Evolutionary conservation across 2,888 invertebrate genomes (phyloP), one percentile per base, ranked within the genome.

Genomic region (Clostera curtula): DNA sequence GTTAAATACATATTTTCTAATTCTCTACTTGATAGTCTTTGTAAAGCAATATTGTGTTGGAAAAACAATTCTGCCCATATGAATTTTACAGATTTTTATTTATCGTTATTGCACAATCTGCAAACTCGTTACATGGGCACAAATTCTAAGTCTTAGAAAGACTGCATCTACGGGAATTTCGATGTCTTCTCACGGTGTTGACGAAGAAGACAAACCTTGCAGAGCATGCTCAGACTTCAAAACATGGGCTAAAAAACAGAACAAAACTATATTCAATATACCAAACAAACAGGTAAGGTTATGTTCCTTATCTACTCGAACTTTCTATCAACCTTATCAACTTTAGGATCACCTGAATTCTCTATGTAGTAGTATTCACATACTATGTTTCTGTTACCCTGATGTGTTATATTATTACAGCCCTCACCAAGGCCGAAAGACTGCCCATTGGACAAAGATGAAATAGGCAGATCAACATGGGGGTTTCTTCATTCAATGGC

Each of bases 401-500:
- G n/a, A n/a, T n/a, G n/a, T n/a, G n/a, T 12, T 1, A 17, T 3
- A 9, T 25, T 2, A 9, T 29, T 22, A 9, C 15, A 49, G 49
- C 23, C 42, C 20, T 34, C 45, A 21, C 40, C 40, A 27, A 40
- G 48, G 32, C 43, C 51, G 13, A 60, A 56, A 7, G 89, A 92
- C 48, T 94, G 94, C 61, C 94, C 94, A 0, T 57, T 93, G 30
- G 93, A 93, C 56, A 93, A 89, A 58, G 89, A 91, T 36, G 89
- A 90, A 38, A 68, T 94, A 20, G 94, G 94, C 12, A 86, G 87
- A 3, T 87, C 89, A 25, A 93, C 98, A 2, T 99, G 99, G 99
- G 90, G 93, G 4, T 89, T 98, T 46, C 85, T 99, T 2, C 99
- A 99, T 64, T 95, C 98, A 0, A 96, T 98, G 90, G 97, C 96